Conservation (phyloP, 37 sponge, comb jelly and placozoan genomes). For the Halisarca cf. caerulea region DNA sequence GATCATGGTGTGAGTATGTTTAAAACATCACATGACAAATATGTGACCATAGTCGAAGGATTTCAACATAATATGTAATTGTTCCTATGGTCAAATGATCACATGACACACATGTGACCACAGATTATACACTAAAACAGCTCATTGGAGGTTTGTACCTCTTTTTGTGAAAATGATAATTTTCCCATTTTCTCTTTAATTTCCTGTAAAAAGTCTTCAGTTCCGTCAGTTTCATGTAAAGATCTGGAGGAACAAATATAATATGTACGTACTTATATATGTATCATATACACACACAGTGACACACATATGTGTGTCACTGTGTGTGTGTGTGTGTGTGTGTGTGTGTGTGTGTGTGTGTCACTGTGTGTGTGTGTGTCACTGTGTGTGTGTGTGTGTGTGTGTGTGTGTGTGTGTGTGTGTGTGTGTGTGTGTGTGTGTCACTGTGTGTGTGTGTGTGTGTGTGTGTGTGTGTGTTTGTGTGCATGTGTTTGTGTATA, state of each 20-base stretch:
- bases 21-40: too few relatives aligned
- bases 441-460: slow-evolving; percentile 26
- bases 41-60: too few relatives aligned
- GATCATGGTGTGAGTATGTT: too few relatives aligned
- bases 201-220: slow-evolving; percentile 29
- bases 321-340: neutral
- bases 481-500: slow-evolving; percentile 29
- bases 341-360: slow-evolving; percentile 13
- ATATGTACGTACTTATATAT: neutral
- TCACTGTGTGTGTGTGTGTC: slow-evolving; percentile 22
- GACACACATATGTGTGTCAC: neutral
- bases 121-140: too few relatives aligned
- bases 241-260: neutral
- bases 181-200: slow-evolving; percentile 36
- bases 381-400: slow-evolving; percentile 23
- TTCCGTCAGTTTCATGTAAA: neutral
- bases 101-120: too few relatives aligned
- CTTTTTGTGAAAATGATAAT: slow-evolving; percentile 22
- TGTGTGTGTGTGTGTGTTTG: slow-evolving; percentile 33
- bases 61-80: too few relatives aligned
- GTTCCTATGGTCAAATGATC: too few relatives aligned
- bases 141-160: too few relatives aligned
- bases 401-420: slow-evolving; percentile 15
- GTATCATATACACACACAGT: neutral
- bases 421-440: slow-evolving; percentile 13